Percentiles rank a stretch among this genome's conserved stretches.
phyloP scores from a whole-genome alignment of 2,113 vertebrate species.

The Ivindomyrus marchei region DNA sequence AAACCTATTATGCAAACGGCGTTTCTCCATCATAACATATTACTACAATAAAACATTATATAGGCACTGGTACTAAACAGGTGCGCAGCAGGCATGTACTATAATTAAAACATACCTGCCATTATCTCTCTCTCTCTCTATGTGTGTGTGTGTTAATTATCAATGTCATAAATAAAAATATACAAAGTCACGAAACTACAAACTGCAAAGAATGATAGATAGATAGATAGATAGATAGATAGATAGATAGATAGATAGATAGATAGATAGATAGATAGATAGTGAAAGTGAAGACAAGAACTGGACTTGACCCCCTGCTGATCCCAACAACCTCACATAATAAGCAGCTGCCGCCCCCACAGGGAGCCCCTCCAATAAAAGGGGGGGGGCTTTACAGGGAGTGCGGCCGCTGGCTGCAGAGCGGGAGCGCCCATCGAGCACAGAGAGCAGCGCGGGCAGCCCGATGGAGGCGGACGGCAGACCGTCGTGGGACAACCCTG shows the following conservation, averaged over 20 bases:
- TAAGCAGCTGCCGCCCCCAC: conserved; percentile 16
- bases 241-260: neutral
- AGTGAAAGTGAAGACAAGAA: neutral
- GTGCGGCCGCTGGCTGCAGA: neutral
- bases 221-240: neutral
- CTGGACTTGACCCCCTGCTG: neutral
- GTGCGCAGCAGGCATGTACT: neutral
- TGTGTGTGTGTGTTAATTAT: neutral
- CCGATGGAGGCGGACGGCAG: conserved; percentile 59
- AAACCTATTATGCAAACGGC: neutral
- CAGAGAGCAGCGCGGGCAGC: neutral
- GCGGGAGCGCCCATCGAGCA: neutral
- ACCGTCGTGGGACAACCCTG: conserved; percentile 72
- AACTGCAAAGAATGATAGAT: neutral
- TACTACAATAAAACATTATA: neutral
- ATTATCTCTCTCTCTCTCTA: neutral
- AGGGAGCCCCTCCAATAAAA: neutral
- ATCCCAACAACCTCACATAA: neutral
- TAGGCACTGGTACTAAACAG: neutral
- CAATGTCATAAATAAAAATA: neutral
- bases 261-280: neutral
- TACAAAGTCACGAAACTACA: neutral
- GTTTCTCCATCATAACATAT: neutral
- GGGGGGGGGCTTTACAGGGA: neutral
- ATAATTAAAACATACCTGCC: too few relatives aligned